Conservation (phyloP, 2,888 invertebrate genomes). For the Callimorpha dominula region DNA sequence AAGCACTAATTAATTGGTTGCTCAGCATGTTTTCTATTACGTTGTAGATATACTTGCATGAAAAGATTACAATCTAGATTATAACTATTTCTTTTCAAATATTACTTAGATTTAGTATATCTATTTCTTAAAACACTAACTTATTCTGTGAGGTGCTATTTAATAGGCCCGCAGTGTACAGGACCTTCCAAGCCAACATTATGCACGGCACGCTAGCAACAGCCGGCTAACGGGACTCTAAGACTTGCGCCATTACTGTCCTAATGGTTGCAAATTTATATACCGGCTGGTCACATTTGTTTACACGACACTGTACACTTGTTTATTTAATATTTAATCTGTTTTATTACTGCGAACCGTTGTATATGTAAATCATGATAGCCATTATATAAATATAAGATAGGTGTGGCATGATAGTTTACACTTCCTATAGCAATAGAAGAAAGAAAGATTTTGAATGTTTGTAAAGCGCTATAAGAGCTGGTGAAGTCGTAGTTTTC, state of each 20-base stretch:
- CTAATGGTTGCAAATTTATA: constrained; percentile 48
- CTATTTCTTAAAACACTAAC: background rate
- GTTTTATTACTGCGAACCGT: constrained; percentile 11
- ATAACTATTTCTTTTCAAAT: background rate
- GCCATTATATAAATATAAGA: background rate
- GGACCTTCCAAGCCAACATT: constrained; percentile 34
- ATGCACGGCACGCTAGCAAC: constrained; percentile 45
- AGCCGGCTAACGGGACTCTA: constrained; percentile 44
- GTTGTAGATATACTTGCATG: background rate
- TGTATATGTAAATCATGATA: constrained; percentile 6
- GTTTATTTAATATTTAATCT: constrained; percentile 6
- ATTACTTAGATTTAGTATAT: background rate
- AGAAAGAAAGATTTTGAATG: background rate
- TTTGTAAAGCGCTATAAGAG: background rate
- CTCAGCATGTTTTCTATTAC: background rate
- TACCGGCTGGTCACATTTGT: constrained; percentile 13
- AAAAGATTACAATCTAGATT: background rate
- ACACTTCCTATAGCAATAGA: background rate
- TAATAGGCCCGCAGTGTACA: constrained; percentile 42
- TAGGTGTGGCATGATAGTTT: background rate
- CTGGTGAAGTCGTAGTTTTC: too few species aligned
- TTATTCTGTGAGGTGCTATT: background rate
- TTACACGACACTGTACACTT: constrained; percentile 18
- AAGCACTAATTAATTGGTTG: background rate
- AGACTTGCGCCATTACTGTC: constrained; percentile 28